Conservation (phyloP, 2,113 vertebrate species). For the Macaca mulatta region DNA sequence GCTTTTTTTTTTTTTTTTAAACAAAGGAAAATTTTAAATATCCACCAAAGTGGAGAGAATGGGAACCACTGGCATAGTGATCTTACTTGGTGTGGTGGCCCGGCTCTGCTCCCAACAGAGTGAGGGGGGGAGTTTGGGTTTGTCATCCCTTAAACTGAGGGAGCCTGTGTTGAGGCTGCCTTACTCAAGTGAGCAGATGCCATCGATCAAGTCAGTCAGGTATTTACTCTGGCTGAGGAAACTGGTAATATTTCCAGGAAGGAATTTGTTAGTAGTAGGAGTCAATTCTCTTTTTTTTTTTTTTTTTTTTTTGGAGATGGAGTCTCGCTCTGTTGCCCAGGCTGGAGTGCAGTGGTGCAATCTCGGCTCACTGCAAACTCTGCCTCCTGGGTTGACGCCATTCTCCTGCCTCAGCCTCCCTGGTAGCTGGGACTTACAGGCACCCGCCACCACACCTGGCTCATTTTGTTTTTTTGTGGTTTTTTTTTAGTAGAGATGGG, state of each 20-base stretch:
- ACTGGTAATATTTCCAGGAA: not conserved
- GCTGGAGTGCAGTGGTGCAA: too few relatives aligned
- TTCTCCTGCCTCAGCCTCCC: too few relatives aligned
- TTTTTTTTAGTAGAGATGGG: too few relatives aligned
- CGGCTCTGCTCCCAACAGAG: not conserved
- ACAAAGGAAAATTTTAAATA: conserved; percentile 33
- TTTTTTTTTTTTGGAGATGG: too few relatives aligned
- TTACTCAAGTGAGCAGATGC: not conserved
- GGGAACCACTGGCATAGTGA: not conserved
- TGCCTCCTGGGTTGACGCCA: too few relatives aligned
- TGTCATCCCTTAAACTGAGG: not conserved
- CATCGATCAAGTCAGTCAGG: not conserved
- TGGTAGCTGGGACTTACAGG: too few relatives aligned
- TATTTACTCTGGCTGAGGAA: not conserved
- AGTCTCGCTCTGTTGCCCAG: too few relatives aligned
- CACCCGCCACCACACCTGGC: too few relatives aligned
- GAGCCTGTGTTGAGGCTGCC: not conserved
- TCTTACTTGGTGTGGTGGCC: not conserved
- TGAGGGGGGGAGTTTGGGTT: not conserved
- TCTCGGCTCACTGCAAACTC: too few relatives aligned
- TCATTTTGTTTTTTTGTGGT: too few relatives aligned
- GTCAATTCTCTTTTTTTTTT: not conserved
- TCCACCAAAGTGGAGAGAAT: conserved; percentile 2
- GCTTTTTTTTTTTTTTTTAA: not conserved
- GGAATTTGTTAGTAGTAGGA: conserved; percentile 22